Conservation (phyloP, 2,888 invertebrate species). For the Furcula furcula region DNA sequence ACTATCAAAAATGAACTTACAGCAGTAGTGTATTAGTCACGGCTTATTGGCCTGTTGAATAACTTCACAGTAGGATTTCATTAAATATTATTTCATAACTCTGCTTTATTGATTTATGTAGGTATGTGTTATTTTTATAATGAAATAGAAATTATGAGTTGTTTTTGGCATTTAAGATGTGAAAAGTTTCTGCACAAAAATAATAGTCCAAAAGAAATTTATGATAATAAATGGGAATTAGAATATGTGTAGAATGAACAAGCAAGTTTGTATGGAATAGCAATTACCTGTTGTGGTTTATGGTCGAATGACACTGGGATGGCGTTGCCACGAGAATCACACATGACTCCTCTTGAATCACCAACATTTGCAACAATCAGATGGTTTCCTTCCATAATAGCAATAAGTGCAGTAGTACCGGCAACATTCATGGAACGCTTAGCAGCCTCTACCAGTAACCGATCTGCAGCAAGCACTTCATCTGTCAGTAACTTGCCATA, state of each 20-base stretch:
- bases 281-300: conserved; percentile 94
- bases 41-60: no score
- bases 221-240: no score
- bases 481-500: conserved; percentile 91
- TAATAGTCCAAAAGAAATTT: no score
- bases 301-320: conserved; percentile 97
- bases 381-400: conserved; percentile 90
- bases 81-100: no score
- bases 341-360: conserved; percentile 97
- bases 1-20: no score
- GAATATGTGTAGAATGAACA: background rate
- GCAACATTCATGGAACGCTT: conserved; percentile 89
- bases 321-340: conserved; percentile 93
- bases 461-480: conserved; percentile 93
- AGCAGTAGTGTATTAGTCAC: no score
- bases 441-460: conserved; percentile 90
- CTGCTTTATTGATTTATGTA: no score
- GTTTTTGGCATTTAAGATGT: no score
- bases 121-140: no score
- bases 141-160: no score
- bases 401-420: conserved; percentile 96
- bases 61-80: no score
- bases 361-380: conserved; percentile 98
- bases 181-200: no score
- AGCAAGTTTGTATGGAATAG: background rate